A percentile compares a stretch with the other conserved stretches of the same genome.
Evolutionary conservation across 2,797 vertebrate genomes (phyloP).

Genomic region (Podarcis siculus): DNA sequence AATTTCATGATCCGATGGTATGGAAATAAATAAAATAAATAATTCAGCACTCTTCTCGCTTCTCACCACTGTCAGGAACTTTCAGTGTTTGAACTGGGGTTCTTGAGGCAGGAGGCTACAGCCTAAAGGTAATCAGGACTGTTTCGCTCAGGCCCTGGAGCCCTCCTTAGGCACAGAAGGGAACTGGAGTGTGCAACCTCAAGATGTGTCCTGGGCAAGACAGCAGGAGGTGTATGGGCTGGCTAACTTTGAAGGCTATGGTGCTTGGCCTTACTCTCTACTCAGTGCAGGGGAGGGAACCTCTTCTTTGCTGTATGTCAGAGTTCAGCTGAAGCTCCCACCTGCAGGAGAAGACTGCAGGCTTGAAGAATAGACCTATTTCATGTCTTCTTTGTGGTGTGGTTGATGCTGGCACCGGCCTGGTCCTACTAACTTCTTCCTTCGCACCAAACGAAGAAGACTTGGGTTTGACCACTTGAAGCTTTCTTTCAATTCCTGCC

Average conservation of each 20-base stretch:
- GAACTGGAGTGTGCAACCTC: not conserved
- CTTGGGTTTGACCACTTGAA: not conserved
- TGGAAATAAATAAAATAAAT: no score
- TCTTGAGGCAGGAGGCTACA: not conserved
- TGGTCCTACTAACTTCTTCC: not conserved
- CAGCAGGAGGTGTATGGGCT: no score
- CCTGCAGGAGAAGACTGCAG: not conserved
- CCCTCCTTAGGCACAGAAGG: no score
- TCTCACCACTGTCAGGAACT: no score
- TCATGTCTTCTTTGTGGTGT: not conserved
- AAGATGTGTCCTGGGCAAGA: not conserved
- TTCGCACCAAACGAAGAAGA: not conserved
- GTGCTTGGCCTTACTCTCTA: no score
- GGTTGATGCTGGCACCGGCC: no score
- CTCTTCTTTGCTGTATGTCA: not conserved
- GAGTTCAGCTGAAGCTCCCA: not conserved
- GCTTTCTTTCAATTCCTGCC: not conserved
- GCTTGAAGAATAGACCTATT: not conserved
- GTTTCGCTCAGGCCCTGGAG: not conserved
- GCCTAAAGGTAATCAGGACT: no score
- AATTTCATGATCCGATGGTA: no score
- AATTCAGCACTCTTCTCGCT: not conserved
- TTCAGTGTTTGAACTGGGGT: no score
- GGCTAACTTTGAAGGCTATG: not conserved
- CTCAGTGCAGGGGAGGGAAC: not conserved